Evolutionary conservation across 2,113 vertebrate species (phyloP).

Genomic region (Saccopteryx leptura): DNA sequence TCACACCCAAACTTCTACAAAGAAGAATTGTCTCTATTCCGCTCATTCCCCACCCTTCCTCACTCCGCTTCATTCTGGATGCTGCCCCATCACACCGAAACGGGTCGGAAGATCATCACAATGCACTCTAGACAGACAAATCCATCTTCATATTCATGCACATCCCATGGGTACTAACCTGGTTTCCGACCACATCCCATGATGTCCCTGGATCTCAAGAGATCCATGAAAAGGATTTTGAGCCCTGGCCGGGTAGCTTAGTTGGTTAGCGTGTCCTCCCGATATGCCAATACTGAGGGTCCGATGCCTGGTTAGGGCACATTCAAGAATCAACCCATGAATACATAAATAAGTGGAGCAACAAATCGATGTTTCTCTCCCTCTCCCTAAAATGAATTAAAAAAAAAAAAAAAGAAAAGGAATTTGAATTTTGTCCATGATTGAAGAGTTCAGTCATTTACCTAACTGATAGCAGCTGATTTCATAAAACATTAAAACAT

Average conservation of each 20-base stretch:
- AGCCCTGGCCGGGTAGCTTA: no score
- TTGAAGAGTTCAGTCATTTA: neutral
- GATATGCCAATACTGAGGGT: no score
- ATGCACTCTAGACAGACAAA: neutral
- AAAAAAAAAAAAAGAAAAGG: neutral
- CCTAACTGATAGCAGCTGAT: neutral
- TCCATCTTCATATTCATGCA: neutral
- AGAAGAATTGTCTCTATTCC: neutral
- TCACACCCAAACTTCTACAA: neutral
- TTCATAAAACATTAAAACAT: conserved; percentile 20
- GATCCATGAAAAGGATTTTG: no score
- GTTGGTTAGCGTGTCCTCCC: no score
- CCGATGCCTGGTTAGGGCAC: no score
- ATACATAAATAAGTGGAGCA: no score
- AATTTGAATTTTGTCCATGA: conserved; percentile 34
- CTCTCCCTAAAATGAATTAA: no score
- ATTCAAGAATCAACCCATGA: no score
- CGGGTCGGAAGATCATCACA: neutral
- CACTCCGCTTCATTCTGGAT: neutral
- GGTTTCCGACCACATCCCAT: neutral
- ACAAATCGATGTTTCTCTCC: no score
- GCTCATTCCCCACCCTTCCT: neutral
- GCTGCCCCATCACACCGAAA: neutral
- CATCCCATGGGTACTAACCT: neutral
- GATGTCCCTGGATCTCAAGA: neutral